These are phyloP conservation scores for Arenaria interpres DNA, from an alignment of 2,113 vertebrate genomes.

Conservation along the genomic window DNA sequence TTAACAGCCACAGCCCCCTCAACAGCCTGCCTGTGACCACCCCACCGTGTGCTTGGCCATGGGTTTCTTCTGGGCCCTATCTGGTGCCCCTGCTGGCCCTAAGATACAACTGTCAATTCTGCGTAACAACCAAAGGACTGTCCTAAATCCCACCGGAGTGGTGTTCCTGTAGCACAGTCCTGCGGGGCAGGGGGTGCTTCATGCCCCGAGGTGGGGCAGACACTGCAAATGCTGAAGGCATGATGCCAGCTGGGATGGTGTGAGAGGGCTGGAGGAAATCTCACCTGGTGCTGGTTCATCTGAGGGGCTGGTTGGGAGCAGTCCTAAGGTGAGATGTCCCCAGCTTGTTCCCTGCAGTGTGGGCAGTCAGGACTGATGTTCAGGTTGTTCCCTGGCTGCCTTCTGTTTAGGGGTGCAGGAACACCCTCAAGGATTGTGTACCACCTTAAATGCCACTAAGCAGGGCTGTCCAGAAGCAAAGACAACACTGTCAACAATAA, in stretches of 20 bases:
- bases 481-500: background rate
- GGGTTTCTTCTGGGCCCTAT: background rate
- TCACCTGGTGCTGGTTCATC: background rate
- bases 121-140: background rate
- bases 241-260: background rate
- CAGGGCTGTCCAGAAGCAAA: background rate
- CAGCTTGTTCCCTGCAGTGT: background rate
- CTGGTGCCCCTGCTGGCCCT: background rate
- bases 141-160: background rate
- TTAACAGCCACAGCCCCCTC: background rate
- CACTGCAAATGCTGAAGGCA: background rate
- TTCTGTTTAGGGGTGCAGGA: background rate
- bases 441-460: background rate
- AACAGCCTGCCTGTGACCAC: background rate
- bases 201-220: background rate
- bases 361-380: rapidly evolving
- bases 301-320: background rate
- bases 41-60: rapidly evolving
- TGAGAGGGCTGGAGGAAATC: background rate
- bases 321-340: background rate
- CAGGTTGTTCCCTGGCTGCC: background rate
- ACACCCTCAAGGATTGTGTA: background rate
- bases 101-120: background rate
- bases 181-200: background rate
- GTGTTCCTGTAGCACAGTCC: background rate